phyloP scores from a whole-genome alignment of 2,797 vertebrate genomes.

The Semaprochilodus insignis region DNA sequence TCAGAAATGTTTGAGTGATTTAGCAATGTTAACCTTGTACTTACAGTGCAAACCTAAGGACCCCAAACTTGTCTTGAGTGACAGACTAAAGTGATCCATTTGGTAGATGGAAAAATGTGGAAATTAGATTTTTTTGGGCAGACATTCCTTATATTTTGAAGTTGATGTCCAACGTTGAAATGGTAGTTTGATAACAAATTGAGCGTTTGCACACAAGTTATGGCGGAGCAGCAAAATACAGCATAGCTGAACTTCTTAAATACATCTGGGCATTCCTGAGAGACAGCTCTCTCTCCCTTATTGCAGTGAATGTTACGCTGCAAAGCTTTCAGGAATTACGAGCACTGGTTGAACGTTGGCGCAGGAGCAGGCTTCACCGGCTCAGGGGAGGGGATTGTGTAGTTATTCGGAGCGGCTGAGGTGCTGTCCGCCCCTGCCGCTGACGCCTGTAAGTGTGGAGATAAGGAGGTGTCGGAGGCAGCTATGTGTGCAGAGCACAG shows the following conservation, averaged over 20 bases:
- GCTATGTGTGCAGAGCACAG: constrained; percentile 43
- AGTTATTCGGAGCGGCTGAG: constrained; percentile 17
- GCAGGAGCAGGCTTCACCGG: neutral
- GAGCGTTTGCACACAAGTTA: neutral
- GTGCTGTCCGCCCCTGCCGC: constrained; percentile 31
- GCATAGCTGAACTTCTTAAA: neutral
- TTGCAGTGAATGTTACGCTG: neutral
- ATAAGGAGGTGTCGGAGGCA: constrained; percentile 55
- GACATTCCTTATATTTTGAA: neutral
- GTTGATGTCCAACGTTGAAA: neutral
- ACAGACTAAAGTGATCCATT: neutral
- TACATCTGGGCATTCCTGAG: neutral
- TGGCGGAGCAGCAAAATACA: neutral
- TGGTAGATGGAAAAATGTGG: neutral
- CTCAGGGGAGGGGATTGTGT: neutral
- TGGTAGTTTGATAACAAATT: neutral
- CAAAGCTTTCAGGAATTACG: neutral
- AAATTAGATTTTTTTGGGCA: neutral
- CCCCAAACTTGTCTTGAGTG: neutral
- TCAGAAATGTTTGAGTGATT: no score
- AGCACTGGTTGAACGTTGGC: constrained; percentile 8
- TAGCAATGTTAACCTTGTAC: neutral
- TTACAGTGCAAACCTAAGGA: neutral
- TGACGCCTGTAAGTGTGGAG: constrained; percentile 36
- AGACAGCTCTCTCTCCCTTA: neutral